phyloP scores from a whole-genome alignment of 2,888 invertebrate species.

The Aethes cnicana region DNA sequence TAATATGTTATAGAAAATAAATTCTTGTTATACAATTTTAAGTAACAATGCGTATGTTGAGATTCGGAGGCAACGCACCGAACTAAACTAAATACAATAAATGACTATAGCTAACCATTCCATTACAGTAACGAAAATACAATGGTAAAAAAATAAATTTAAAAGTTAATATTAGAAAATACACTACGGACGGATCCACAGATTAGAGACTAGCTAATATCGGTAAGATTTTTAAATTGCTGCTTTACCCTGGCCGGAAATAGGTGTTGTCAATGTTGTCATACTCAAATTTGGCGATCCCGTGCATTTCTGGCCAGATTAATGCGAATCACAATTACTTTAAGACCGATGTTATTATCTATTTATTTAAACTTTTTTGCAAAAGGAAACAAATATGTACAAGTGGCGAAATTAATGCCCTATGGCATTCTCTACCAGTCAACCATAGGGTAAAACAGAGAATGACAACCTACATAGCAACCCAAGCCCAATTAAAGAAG shows the following conservation, averaged over 20 bases:
- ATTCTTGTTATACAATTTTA: too few relatives aligned
- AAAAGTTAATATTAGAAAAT: constrained; percentile 30
- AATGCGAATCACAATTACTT: constrained; percentile 26
- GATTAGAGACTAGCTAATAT: constrained; percentile 42
- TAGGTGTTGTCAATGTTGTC: neutral
- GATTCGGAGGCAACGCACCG: constrained; percentile 21
- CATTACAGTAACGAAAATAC: constrained; percentile 27
- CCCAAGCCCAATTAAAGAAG: constrained; percentile 34
- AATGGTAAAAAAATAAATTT: constrained; percentile 39
- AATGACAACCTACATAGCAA: constrained; percentile 37
- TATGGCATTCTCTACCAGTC: too few relatives aligned
- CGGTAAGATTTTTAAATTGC: constrained; percentile 36
- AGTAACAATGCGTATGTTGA: too few relatives aligned
- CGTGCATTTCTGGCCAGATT: neutral
- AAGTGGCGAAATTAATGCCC: too few relatives aligned
- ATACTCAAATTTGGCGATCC: neutral
- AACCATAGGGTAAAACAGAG: too few relatives aligned
- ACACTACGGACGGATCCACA: constrained; percentile 50
- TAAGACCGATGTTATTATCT: constrained; percentile 29
- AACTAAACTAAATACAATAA: constrained; percentile 26
- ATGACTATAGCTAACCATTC: constrained; percentile 31
- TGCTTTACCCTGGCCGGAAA: neutral
- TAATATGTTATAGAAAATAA: too few relatives aligned
- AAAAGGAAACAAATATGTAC: too few relatives aligned
- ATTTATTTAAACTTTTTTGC: too few relatives aligned